Conservation (phyloP, 2,888 invertebrate species). For the Eulithis prunata region DNA sequence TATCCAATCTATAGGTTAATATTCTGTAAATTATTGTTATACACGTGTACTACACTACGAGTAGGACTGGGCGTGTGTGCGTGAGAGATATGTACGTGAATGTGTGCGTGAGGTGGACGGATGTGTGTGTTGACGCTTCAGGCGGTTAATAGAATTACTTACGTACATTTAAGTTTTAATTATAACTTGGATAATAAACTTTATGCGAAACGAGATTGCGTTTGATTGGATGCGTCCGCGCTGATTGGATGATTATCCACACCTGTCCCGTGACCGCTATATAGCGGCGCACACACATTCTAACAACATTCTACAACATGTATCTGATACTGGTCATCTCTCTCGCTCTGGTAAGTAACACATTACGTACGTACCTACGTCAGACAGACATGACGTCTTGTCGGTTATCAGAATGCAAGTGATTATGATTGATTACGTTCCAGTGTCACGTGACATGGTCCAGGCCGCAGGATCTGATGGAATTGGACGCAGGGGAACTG, state of each 20-base stretch:
- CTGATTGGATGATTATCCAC: slow-evolving; percentile 25
- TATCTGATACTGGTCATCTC: slow-evolving; percentile 16
- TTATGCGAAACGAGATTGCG: slow-evolving; percentile 26
- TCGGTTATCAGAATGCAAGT: no score
- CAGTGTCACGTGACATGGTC: background rate
- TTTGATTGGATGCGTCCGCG: slow-evolving; percentile 31
- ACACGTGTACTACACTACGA: background rate
- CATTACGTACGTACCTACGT: no score
- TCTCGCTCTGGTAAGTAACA: slow-evolving; percentile 14
- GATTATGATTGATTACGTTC: background rate
- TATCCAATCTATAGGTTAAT: slow-evolving; percentile 9
- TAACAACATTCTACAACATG: slow-evolving; percentile 12
- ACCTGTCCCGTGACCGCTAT: background rate
- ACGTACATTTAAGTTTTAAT: slow-evolving; percentile 47
- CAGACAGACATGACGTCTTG: no score
- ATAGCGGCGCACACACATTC: background rate
- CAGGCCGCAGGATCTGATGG: background rate
- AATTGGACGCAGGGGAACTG: background rate
- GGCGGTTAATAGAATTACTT: slow-evolving; percentile 25
- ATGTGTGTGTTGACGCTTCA: slow-evolving; percentile 5
- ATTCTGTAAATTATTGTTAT: slow-evolving; percentile 14
- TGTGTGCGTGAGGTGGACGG: slow-evolving; percentile 9
- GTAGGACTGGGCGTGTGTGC: background rate
- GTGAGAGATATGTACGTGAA: background rate
- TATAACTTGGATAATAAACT: slow-evolving; percentile 48